These are phyloP conservation scores for Ciconia stormi DNA, from an alignment of 2,113 vertebrate species.

Conservation along the genomic window DNA sequence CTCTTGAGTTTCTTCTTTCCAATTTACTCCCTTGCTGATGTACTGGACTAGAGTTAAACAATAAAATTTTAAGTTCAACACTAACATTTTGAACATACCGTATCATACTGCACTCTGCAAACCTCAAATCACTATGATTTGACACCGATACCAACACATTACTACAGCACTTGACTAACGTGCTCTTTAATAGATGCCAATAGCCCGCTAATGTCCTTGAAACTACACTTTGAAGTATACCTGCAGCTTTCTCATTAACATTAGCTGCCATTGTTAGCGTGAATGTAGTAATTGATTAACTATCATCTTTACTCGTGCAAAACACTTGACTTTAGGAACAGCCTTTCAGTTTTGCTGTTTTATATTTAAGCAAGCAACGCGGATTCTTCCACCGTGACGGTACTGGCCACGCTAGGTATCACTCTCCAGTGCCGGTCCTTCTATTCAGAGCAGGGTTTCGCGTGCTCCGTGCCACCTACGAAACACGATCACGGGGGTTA, in stretches of 20 bases:
- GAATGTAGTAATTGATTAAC: fast-evolving
- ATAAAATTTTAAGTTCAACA: neutral
- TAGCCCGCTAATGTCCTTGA: neutral
- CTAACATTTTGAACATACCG: fast-evolving
- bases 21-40: neutral
- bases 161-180: neutral
- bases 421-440: fast-evolving
- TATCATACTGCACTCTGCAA: neutral
- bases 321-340: neutral
- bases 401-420: fast-evolving
- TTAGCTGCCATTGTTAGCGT: neutral
- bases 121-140: neutral
- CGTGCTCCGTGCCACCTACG: too few relatives aligned
- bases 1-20: too few relatives aligned
- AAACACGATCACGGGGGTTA: fast-evolving
- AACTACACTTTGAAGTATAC: neutral
- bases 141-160: fast-evolving
- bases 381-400: fast-evolving
- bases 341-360: too few relatives aligned
- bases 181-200: too few relatives aligned
- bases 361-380: fast-evolving
- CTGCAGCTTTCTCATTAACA: fast-evolving
- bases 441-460: fast-evolving
- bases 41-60: neutral
- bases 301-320: neutral